A percentile compares a stretch with the other conserved stretches of the same genome.
Conservation (phyloP, 2,113 vertebrate genomes). For the Dicerorhinus sumatrensis region DNA sequence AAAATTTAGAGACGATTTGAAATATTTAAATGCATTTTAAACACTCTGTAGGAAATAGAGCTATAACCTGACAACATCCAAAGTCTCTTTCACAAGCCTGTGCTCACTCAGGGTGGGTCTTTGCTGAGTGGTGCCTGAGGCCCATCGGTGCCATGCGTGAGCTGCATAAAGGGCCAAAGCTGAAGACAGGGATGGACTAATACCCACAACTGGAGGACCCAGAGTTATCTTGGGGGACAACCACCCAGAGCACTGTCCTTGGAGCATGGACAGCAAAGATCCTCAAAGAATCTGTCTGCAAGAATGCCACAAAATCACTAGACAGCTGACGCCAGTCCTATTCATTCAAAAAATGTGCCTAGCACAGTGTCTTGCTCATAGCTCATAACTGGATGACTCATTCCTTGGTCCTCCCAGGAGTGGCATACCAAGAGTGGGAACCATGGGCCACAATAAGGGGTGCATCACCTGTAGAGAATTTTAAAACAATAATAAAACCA, state of each 20-base stretch:
- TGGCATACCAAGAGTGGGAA: accelerated
- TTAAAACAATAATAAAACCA: neutral
- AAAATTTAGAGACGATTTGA: constrained; percentile 83
- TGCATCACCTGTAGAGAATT: neutral
- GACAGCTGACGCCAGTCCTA: accelerated
- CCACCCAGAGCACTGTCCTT: constrained; percentile 56
- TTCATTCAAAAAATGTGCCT: accelerated
- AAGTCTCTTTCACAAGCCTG: neutral
- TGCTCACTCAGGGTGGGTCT: neutral
- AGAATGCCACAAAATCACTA: neutral
- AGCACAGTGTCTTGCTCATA: accelerated
- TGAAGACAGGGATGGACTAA: constrained; percentile 47
- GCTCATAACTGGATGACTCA: neutral
- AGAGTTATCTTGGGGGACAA: constrained; percentile 61
- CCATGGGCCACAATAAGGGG: neutral
- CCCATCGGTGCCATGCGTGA: neutral
- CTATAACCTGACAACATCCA: neutral
- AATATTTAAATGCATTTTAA: constrained; percentile 83
- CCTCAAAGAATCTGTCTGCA: neutral
- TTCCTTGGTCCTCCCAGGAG: neutral
- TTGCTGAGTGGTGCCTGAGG: neutral
- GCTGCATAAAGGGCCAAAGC: neutral
- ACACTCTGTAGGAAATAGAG: constrained; percentile 68
- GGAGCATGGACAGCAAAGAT: constrained; percentile 37
- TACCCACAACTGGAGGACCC: constrained; percentile 35